Conservation (phyloP, 2,113 vertebrate genomes). For the Callithrix jacchus region DNA sequence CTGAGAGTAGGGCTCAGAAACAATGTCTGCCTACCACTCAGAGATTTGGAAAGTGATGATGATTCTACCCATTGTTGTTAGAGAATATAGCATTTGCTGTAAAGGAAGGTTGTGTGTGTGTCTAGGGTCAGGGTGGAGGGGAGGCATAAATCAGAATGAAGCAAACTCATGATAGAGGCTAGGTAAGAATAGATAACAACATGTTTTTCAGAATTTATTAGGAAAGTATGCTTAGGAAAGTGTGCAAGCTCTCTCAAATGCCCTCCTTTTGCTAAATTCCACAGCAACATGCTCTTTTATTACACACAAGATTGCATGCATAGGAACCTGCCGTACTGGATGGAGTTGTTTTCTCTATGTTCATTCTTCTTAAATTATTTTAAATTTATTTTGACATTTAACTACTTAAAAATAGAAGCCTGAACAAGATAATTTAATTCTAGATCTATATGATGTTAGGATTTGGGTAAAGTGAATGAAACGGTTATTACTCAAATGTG, state of each 20-base stretch:
- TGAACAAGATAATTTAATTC: background rate
- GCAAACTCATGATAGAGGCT: background rate
- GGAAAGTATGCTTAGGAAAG: background rate
- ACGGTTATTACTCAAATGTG: background rate
- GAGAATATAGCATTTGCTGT: background rate
- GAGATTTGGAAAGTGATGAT: background rate
- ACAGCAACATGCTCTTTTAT: background rate
- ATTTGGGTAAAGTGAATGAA: slow-evolving; percentile 29
- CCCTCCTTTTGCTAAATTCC: background rate
- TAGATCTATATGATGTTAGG: background rate
- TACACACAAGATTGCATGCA: background rate
- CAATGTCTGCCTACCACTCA: background rate
- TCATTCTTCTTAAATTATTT: background rate
- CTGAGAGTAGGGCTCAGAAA: background rate
- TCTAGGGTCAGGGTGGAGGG: background rate
- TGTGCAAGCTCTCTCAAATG: background rate
- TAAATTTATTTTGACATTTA: background rate
- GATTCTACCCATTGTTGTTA: background rate
- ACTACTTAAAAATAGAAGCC: background rate
- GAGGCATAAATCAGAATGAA: background rate
- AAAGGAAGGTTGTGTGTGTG: background rate
- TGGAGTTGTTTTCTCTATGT: background rate
- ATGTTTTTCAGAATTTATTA: background rate
- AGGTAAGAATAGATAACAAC: background rate
- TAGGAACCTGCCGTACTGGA: background rate